Evolutionary conservation across 2,888 invertebrate species (phyloP).

Genomic region (Epirrhoe tristata): DNA sequence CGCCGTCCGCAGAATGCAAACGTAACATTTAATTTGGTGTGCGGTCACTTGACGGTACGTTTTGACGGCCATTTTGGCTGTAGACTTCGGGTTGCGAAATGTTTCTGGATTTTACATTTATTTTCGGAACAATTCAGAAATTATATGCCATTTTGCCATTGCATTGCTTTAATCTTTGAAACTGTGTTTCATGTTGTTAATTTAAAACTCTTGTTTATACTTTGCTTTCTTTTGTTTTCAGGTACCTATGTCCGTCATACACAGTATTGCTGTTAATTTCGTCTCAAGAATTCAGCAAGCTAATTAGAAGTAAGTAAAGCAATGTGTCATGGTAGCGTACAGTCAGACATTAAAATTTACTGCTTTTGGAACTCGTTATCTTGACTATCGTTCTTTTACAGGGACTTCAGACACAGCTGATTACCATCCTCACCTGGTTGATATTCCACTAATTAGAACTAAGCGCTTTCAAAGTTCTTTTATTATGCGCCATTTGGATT

Average conservation of each 20-base stretch:
- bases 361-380: neutral
- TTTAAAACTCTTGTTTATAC: neutral
- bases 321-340: neutral
- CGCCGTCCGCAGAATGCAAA: constrained; percentile 60
- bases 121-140: neutral
- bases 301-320: neutral
- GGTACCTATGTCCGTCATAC: neutral
- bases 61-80: constrained; percentile 53
- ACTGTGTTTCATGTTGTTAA: neutral
- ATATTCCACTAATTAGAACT: too few relatives aligned
- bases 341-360: neutral
- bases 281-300: neutral
- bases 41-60: constrained; percentile 59
- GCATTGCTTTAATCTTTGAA: neutral
- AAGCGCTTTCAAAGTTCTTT: too few relatives aligned
- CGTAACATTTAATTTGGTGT: constrained; percentile 67
- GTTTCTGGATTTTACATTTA: constrained; percentile 9
- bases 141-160: neutral
- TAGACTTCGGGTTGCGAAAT: constrained; percentile 17
- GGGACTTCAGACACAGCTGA: too few relatives aligned
- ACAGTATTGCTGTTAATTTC: neutral
- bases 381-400: too few relatives aligned
- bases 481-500: too few relatives aligned
- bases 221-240: constrained; percentile 10
- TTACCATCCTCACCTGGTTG: too few relatives aligned